Evolutionary conservation across 2,113 vertebrate genomes (phyloP), one percentile per base, ranked within the genome.

Genomic region (Barbus barbus): DNA sequence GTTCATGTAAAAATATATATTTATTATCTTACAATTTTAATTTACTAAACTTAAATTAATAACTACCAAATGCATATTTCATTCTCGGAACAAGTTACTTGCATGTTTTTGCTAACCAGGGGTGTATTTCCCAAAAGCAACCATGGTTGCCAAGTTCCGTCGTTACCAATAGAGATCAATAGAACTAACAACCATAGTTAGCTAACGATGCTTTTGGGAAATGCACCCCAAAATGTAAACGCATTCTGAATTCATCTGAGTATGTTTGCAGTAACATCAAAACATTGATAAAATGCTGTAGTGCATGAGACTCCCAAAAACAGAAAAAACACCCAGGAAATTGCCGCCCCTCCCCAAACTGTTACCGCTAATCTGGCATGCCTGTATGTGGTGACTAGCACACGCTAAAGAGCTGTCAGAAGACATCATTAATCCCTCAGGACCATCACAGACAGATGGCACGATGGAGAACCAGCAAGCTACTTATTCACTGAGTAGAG

Each of bases 391-490:
- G 77, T 28, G 58, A 65, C 60, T 48, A 75, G 46, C 63, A 53
- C 63, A 41, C 28, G n/a, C 87, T 90, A 86, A 91, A 92, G 90
- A 91, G 91, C 89, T 88, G 89, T 91, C 91, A 87, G 84, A 88
- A 80, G 75, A 86, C 91, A 88, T 90, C 91, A 84, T 90, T 93
- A 93, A 93, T 92, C 93, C 92, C 88, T 90, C 88, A 90, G 90
- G 88, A 86, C 89, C 88, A 90, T 85, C 74, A 77, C 78, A 90
- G 91, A 92, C 93, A 93, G 92, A 94, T 94, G 93, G 92, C 81
- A 36, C 20, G 71, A 92, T 88, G 92, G 89, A 91, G 91, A 81
- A 81, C 41, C 44, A 51, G 79, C 63, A 71, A 82, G 44, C 44
- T 24, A 31, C 89, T 83, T 83, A 89, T 92, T 93, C 91, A 89